These are phyloP conservation scores for Thermophis baileyi DNA, from an alignment of 2,113 vertebrate species.

Conservation along the genomic window DNA sequence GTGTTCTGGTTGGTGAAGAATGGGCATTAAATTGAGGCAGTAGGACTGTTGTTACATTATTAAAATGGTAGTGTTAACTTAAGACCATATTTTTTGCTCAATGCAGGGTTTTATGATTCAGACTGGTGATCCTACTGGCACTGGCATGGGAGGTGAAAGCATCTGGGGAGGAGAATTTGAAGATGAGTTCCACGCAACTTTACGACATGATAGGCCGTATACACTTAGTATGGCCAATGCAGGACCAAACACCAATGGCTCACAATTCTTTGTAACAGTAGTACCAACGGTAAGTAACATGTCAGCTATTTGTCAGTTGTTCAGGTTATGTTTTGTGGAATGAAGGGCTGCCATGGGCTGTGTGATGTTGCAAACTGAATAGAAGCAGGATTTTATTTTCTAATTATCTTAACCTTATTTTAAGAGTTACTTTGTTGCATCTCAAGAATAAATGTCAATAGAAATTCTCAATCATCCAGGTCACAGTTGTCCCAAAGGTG, in stretches of 20 bases:
- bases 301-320: background rate
- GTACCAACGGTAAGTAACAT: constrained; percentile 88
- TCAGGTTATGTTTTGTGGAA: background rate
- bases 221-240: constrained; percentile 97
- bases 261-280: constrained; percentile 96
- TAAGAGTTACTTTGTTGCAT: background rate
- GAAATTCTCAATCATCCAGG: background rate
- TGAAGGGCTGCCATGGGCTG: background rate
- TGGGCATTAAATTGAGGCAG: background rate
- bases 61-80: background rate
- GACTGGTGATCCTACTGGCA: constrained; percentile 96
- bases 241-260: constrained; percentile 91
- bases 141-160: constrained; percentile 98
- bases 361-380: background rate
- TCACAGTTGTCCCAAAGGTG: background rate
- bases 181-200: constrained; percentile 95
- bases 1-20: background rate
- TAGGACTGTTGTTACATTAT: background rate
- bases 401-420: background rate
- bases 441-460: background rate
- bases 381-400: background rate
- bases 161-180: constrained; percentile 99
- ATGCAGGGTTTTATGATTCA: constrained; percentile 97
- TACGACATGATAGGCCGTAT: constrained; percentile 95
- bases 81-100: constrained; percentile 11